Base-by-base conservation (phyloP, 2,888 invertebrate species). In the Campoletis raptor region DNA sequence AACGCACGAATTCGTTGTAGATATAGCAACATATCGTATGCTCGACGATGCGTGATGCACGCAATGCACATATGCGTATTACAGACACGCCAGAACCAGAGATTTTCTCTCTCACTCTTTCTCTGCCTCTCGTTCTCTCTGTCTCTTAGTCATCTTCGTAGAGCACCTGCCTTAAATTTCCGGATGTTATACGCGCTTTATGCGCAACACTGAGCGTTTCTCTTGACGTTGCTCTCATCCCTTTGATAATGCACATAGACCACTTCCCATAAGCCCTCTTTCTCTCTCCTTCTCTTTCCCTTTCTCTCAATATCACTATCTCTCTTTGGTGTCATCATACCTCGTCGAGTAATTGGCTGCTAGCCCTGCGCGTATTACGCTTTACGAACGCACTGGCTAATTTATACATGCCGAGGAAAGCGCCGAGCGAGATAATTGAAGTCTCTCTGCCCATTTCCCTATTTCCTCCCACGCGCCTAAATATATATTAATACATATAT, bases 311-410 rank as follows among this genome's bases (percentile, higher is more conserved):
- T 37, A 54, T n/a, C 45, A 40, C 48, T 45, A 42, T 85, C 76
- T 84, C 74, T 87, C 80, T 85, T 81, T 87, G 85, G 86, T 77
- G 80, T 86, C 86, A 80, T 86, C 83, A 81, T 86, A 80, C 80
- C 83, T 80, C 76, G 86, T 73, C 76, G 86, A 85, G 73, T 85
- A 87, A 87, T 84, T 87, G 81, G 86, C 79, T 85, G 79, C 37
- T 57, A 42, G 79, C 82, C 82, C 70, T 48, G 70, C 21, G 64
- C 57, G 70, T 81, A 82, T 86, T 76, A 81, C 77, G 77, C 67
- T 86, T 81, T 74, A 81, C 84, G 84, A 87, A 81, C 72, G 72
- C 78, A 78, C 81, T 61, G 73, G 79, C 84, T 85, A 87, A 85
- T 85, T 87, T 85, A 87, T 85, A 82, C 86, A 80, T 69, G 78